phyloP scores from a whole-genome alignment of 2,113 vertebrate species.

The Chauna torquata region DNA sequence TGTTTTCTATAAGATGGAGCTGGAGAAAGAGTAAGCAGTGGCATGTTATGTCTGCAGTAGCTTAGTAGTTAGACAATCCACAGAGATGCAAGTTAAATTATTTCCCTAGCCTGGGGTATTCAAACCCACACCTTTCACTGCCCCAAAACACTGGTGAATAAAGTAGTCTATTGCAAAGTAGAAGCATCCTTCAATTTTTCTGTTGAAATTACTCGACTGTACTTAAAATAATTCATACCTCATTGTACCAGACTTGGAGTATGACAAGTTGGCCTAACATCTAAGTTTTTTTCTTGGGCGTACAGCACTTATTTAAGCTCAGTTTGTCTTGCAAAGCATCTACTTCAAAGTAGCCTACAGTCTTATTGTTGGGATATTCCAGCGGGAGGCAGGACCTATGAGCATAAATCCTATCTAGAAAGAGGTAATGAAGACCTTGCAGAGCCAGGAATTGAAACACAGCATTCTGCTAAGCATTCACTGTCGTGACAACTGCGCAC shows the following conservation, averaged over 20 bases:
- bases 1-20: neutral
- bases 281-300: neutral
- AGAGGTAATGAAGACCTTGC: neutral
- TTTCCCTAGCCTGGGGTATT: neutral
- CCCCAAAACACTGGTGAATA: neutral
- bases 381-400: neutral
- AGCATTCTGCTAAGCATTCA: neutral
- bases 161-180: neutral
- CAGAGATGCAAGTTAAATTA: neutral
- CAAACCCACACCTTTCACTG: neutral
- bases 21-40: neutral
- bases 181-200: neutral
- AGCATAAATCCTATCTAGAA: neutral
- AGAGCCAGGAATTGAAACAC: neutral
- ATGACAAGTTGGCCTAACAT: neutral
- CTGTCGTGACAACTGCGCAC: accelerated
- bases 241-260: neutral
- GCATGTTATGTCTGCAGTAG: neutral
- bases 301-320: neutral
- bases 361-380: neutral
- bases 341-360: neutral
- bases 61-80: neutral
- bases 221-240: neutral
- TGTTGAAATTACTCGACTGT: neutral
- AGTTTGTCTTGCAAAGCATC: neutral